These are phyloP conservation scores for Perca schrenkii DNA, from an alignment of 2,113 vertebrate species.

Conservation along the genomic window DNA sequence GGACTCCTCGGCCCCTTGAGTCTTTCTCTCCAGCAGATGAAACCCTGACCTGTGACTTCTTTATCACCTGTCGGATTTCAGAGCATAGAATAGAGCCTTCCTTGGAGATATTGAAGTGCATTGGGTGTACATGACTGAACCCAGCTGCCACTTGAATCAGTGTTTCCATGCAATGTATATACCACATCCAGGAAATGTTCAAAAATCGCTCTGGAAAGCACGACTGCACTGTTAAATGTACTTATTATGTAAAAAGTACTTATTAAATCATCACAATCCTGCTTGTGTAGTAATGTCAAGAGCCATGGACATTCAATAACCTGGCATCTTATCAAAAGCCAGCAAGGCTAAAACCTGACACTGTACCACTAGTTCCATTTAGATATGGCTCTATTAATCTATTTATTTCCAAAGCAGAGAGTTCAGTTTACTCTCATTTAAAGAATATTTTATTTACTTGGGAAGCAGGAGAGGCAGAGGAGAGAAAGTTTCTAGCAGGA, in stretches of 20 bases:
- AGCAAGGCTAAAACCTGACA: not conserved
- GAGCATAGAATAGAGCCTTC: not conserved
- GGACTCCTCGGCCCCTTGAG: not conserved
- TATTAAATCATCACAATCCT: not conserved
- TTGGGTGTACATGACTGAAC: not conserved
- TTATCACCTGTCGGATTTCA: not conserved
- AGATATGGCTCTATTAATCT: not conserved
- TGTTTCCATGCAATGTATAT: not conserved
- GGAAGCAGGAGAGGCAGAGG: not conserved
- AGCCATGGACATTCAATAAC: not conserved
- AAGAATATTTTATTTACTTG: not conserved
- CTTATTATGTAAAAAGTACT: not conserved
- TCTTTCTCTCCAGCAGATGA: not conserved
- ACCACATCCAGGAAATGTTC: not conserved
- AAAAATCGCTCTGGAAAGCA: not conserved
- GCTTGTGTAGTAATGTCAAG: not conserved
- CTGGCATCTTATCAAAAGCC: not conserved
- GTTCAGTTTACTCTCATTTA: not conserved
- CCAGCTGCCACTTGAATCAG: not conserved
- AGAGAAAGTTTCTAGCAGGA: slow-evolving; percentile 13
- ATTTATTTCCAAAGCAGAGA: not conserved
- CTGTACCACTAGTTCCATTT: not conserved
- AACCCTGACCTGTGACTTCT: no score
- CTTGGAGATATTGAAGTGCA: not conserved
- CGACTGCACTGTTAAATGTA: not conserved